Percentiles rank a stretch among this genome's conserved stretches.
phyloP scores from a whole-genome alignment of 1,140 invertebrate genomes.

The Lethrus apterus region DNA sequence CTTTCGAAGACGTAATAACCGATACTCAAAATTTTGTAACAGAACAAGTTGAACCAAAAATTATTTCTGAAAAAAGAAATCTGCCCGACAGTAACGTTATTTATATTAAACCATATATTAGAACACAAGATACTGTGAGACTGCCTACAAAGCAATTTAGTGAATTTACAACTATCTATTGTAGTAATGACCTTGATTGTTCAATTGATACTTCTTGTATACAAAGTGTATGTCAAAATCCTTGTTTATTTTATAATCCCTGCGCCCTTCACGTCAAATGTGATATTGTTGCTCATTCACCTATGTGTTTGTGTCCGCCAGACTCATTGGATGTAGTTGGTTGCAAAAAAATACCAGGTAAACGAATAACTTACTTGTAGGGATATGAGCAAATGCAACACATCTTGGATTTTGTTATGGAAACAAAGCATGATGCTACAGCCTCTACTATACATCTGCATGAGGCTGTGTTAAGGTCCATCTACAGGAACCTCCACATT shows the following conservation, averaged over 20 bases:
- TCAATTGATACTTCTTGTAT: constrained; percentile 47
- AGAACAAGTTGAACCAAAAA: no score
- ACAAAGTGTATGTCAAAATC: constrained; percentile 46
- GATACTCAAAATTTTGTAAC: no score
- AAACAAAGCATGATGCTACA: constrained; percentile 18
- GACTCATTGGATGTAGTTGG: constrained; percentile 34
- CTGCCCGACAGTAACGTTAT: no score
- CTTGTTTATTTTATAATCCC: constrained; percentile 44
- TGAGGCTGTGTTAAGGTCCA: constrained; percentile 27
- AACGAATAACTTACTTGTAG: constrained; percentile 33
- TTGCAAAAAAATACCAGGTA: constrained; percentile 54
- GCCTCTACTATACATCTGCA: constrained; percentile 14
- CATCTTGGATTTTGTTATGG: constrained; percentile 16
- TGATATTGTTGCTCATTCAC: constrained; percentile 43
- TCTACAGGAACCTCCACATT: constrained; percentile 27
- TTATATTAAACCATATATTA: no score
- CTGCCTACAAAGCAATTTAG: no score
- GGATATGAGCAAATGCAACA: constrained; percentile 16
- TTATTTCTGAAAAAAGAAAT: no score
- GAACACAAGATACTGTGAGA: no score
- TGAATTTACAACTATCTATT: no score
- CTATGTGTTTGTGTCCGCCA: constrained; percentile 47
- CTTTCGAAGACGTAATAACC: no score
- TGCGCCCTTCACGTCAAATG: constrained; percentile 40
- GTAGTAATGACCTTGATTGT: constrained; percentile 41